Base-by-base conservation (phyloP, 2,113 vertebrate species). In the Sinocyclocheilus anshuiensis region DNA sequence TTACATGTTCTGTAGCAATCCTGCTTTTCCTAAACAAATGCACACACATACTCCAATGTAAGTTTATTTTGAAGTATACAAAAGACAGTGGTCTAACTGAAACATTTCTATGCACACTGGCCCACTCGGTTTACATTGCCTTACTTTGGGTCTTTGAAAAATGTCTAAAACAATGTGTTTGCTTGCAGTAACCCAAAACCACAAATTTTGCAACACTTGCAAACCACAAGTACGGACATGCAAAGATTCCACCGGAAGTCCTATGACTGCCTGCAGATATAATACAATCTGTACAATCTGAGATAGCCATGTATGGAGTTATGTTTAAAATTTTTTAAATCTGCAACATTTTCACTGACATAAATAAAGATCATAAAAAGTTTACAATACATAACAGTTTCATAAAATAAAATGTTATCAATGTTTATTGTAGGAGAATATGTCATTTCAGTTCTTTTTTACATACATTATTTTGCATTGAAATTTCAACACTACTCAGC, bases 11-110 rank as follows among this genome's bases (percentile, higher is more conserved):
- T 20, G 36, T 26, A 74, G 26, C 59, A 45, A 61, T 75, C 24
- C 42, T 33, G 72, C 15, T 76, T 85, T 63, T 65, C 11, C 71
- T 74, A 86, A 42, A 53, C 53, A 86, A 29, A 86, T 36, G 26
- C 16, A 72, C 48, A 83, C 48, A 53, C 13, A 16, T 4, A 2
- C 15, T 63, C 33, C 15, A 71, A 16, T 20, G 29, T 36, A n/a
- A 22, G 18, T 72, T 6, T 20, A 42, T 5, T 20, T 0, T 36
- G 18, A 74, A 2, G 4, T 42, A n/a, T 13, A 45, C 5, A 45
- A 74, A n/a, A 13, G 2, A 74, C 36, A 6, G 1, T 22, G 22
- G 10, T 75, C 22, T 75, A 24, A 75, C 22, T 45, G 1, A 71
- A 71, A 20, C 18, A 22, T n/a, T 45, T 74, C 10, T n/a, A 36